phyloP scores from a whole-genome alignment of 2,113 vertebrate species.

The Athene noctua region DNA sequence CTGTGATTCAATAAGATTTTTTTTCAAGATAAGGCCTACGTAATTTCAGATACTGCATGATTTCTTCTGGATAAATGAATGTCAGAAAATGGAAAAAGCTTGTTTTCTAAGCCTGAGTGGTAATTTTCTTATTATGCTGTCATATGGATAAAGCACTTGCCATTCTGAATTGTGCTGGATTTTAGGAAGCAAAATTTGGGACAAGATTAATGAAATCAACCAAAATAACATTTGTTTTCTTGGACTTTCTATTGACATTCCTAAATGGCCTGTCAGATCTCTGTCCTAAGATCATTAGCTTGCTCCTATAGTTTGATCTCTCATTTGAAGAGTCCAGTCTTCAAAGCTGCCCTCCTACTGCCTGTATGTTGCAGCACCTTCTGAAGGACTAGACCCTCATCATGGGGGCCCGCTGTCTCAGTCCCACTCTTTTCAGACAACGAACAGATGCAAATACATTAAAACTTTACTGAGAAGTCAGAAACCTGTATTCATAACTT shows the following conservation, averaged over 20 bases:
- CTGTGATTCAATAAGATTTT: conserved; percentile 19
- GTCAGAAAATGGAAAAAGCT: conserved; percentile 67
- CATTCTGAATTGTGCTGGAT: conserved; percentile 37
- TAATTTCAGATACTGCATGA: conserved; percentile 64
- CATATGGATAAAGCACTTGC: conserved; percentile 61
- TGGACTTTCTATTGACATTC: conserved; percentile 56
- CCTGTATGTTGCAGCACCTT: neutral
- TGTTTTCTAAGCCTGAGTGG: conserved; percentile 65
- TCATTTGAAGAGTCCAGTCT: neutral
- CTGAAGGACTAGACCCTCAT: neutral
- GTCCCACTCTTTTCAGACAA: neutral
- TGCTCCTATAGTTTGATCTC: conserved; percentile 17
- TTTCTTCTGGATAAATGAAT: conserved; percentile 65
- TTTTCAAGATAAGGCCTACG: conserved; percentile 46
- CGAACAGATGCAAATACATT: neutral
- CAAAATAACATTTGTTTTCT: conserved; percentile 68
- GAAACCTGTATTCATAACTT: neutral
- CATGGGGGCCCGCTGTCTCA: neutral
- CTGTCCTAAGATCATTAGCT: conserved; percentile 19
- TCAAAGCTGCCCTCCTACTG: neutral
- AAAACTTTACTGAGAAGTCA: neutral
- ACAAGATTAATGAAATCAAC: conserved; percentile 71
- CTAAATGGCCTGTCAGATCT: conserved; percentile 47
- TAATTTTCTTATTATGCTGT: conserved; percentile 71
- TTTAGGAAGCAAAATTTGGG: conserved; percentile 37